A percentile compares a stretch with the other conserved stretches of the same genome.
These are phyloP conservation scores for Adelosebastes latens DNA, from an alignment of 2,797 vertebrate species.

Conservation along the genomic window DNA sequence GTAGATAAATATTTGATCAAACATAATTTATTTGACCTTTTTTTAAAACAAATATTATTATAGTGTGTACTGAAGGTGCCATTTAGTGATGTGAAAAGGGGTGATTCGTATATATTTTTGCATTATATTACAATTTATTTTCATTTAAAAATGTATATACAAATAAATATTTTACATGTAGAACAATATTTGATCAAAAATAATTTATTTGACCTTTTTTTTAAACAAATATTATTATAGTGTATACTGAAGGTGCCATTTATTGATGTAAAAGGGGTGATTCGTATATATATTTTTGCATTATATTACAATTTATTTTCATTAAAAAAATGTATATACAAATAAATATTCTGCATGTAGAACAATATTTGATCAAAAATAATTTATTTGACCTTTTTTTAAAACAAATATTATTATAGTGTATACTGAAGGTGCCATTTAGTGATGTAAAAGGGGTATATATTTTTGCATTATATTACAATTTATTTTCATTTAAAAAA, in stretches of 20 bases:
- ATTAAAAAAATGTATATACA: not conserved
- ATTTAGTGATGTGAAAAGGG: not conserved
- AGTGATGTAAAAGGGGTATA: not conserved
- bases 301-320: not conserved
- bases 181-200: too few relatives aligned
- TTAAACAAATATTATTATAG: not conserved
- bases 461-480: not conserved
- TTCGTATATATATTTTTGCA: not conserved
- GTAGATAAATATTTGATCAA: too few relatives aligned
- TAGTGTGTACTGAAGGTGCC: fast-evolving
- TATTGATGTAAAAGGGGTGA: not conserved
- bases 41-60: not conserved
- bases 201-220: not conserved
- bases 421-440: fast-evolving
- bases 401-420: not conserved
- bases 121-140: not conserved
- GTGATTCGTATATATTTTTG: not conserved
- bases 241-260: fast-evolving
- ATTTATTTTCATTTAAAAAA: not conserved
- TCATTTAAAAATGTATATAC: not conserved
- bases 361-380: too few relatives aligned
- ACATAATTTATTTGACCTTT: not conserved
- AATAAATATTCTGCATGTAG: not conserved
- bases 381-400: not conserved
- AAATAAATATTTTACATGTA: not conserved